Evolutionary conservation across 2,888 invertebrate species (phyloP).

Genomic region (Nysson spinosus): DNA sequence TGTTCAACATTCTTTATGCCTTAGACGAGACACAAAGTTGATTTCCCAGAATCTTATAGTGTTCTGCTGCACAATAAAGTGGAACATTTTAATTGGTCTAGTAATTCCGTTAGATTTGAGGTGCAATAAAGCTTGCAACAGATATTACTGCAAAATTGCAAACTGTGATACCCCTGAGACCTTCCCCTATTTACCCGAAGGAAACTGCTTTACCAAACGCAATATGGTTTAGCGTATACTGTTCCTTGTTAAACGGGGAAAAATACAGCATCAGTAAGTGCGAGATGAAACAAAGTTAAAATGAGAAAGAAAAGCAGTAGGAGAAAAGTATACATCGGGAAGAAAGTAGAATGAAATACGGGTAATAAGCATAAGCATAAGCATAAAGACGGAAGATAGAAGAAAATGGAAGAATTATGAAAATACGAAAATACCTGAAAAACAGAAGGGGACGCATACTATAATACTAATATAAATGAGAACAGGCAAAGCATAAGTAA

Average conservation of each 20-base stretch:
- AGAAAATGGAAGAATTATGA: neutral
- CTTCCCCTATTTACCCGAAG: too few relatives aligned
- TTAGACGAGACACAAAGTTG: too few relatives aligned
- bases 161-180: too few relatives aligned
- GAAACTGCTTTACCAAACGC: neutral
- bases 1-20: too few relatives aligned
- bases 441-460: neutral
- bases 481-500: neutral
- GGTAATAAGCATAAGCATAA: neutral
- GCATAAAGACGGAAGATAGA: neutral
- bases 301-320: neutral
- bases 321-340: conserved; percentile 2
- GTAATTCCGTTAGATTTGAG: too few relatives aligned
- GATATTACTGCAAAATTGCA: too few relatives aligned
- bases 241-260: conserved; percentile 16
- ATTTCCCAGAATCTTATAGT: too few relatives aligned
- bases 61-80: too few relatives aligned
- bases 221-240: conserved; percentile 12
- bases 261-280: conserved; percentile 11
- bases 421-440: conserved; percentile 2
- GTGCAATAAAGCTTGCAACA: too few relatives aligned
- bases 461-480: neutral
- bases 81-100: too few relatives aligned
- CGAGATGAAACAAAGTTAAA: conserved; percentile 4
- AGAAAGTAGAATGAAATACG: conserved; percentile 5